These are phyloP conservation scores for Porphyrio hochstetteri DNA, from an alignment of 2,113 vertebrate genomes.

Conservation along the genomic window DNA sequence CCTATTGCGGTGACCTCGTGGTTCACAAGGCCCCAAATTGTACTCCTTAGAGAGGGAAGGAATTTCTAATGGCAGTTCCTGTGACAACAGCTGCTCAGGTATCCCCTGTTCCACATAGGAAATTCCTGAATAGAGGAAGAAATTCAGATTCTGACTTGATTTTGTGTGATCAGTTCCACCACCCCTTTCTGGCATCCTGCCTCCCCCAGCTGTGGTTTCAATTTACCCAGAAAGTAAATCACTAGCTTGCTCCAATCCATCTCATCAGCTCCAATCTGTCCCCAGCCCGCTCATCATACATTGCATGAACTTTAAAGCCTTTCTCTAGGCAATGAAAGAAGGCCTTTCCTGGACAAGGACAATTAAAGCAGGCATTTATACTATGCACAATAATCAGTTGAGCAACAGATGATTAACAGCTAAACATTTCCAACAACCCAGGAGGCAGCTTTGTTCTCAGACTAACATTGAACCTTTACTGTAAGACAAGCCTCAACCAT, in stretches of 20 bases:
- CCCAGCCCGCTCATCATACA: background rate
- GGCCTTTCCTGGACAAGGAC: background rate
- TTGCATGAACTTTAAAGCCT: background rate
- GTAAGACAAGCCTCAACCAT: background rate
- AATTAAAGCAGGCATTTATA: background rate
- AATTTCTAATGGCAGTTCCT: background rate
- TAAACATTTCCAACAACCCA: background rate
- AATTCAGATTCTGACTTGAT: slow-evolving; percentile 3
- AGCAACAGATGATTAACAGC: background rate
- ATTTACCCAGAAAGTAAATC: background rate
- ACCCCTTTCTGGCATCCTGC: background rate
- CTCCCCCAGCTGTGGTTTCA: background rate
- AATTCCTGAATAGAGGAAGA: background rate
- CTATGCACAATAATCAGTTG: background rate
- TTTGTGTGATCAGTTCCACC: background rate
- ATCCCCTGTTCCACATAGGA: background rate
- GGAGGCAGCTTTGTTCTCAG: background rate
- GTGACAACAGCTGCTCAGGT: background rate
- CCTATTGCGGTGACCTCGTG: background rate
- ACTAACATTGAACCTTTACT: background rate
- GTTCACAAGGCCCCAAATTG: background rate
- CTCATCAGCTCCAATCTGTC: background rate
- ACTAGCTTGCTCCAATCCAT: background rate
- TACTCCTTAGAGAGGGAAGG: background rate
- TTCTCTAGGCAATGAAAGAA: background rate